Base-by-base conservation (phyloP, 2,797 vertebrate species). In the Allobates femoralis region DNA sequence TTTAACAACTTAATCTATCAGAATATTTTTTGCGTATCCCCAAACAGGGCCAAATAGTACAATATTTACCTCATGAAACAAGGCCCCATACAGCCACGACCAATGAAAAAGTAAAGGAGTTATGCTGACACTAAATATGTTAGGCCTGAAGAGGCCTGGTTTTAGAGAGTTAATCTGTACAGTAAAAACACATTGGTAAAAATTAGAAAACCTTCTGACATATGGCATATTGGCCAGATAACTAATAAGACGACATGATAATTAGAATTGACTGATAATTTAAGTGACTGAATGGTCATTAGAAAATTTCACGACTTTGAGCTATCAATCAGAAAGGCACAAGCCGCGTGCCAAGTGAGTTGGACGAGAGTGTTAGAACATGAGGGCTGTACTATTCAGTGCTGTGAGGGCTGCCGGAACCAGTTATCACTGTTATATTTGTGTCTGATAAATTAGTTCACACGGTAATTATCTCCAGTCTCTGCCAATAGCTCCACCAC, bases 401-500 rank as follows among this genome's bases (percentile, higher is more conserved):
- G 55, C 69, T 74, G 80, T 18, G 67, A 83, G 66, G 60, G 81
- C 53, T 32, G 67, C 37, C 28, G 64, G 73, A 84, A 75, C 74
- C 74, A 21, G 58, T 67, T 78, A 67, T 67, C 73, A 69, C 46
- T 28, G 62, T 53, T 84, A 76, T 64, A 62, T 77, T 67, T 53
- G 46, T 78, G 83, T 85, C 58, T 78, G 83, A 85, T 85, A 79
- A 85, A 85, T 85, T n/a, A 77, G 60, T 79, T 79, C 74, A 78
- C 58, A 69, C 50, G 19, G 30, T 85, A 85, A 78, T 78, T 77
- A 85, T 77, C 50, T 30, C 16, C 18, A 21, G 41, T 86, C 55
- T 34, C 46, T 77, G 85, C 85, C 85, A 83, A 82, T 41, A 56
- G 79, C 32, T 53, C 41, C 8, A 8, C 62, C 60, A 69, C 55